A percentile compares a stretch with the other conserved stretches of the same genome.
phyloP scores from a whole-genome alignment of 2,888 invertebrate species.

The Andrena minutula region DNA sequence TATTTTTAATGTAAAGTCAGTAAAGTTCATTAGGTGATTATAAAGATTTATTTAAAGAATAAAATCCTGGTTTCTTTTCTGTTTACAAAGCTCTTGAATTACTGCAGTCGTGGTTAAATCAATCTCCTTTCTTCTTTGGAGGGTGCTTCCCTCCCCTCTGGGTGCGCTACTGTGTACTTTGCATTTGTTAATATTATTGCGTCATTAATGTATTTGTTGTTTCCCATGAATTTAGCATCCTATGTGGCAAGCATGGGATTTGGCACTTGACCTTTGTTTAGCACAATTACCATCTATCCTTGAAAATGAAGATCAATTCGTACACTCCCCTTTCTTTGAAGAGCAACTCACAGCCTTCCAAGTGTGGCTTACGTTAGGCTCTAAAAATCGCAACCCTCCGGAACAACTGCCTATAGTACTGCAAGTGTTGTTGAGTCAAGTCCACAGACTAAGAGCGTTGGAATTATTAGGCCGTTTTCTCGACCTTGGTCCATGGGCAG shows the following conservation, averaged over 20 bases:
- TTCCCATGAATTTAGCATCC: constrained; percentile 87
- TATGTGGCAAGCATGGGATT: constrained; percentile 99
- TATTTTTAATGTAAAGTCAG: too few species aligned
- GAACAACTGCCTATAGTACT: constrained; percentile 99
- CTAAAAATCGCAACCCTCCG: constrained; percentile 93
- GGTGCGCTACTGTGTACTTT: background rate
- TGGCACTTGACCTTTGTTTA: constrained; percentile 97
- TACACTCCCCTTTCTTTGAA: constrained; percentile 97
- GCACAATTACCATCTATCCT: constrained; percentile 94
- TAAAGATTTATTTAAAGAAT: too few species aligned
- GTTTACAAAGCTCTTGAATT: too few species aligned
- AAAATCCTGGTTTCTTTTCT: too few species aligned
- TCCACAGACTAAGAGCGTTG: constrained; percentile 97
- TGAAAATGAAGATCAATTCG: constrained; percentile 87
- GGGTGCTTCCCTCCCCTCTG: too few species aligned
- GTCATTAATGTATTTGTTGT: constrained; percentile 16
- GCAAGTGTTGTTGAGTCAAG: constrained; percentile 92
- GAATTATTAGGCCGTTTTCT: constrained; percentile 97
- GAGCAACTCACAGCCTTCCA: constrained; percentile 99
- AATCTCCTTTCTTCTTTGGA: too few species aligned
- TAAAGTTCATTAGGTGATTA: too few species aligned
- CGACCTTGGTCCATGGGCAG: constrained; percentile 98
- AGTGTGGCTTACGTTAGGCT: constrained; percentile 95
- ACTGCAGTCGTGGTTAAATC: too few species aligned
- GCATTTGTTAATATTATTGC: background rate